Evolutionary conservation across 2,113 vertebrate species (phyloP), one percentile per base, ranked within the genome.

Genomic region (Taurulus bubalis): DNA sequence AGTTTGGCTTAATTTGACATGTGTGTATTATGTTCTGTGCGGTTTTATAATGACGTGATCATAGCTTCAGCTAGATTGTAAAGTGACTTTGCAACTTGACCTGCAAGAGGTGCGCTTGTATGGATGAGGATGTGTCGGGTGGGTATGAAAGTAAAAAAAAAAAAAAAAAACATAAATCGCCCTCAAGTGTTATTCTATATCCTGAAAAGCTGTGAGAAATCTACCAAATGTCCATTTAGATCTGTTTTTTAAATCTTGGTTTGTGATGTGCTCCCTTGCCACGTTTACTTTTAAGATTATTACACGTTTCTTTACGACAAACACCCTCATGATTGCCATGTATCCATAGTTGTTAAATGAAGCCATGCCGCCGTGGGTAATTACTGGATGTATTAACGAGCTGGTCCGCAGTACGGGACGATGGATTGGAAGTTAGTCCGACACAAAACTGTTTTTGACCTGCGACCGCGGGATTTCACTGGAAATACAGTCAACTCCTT

Each of bases 121-220:
- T 68, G 68, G 64, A 74, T 69, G 73, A 77, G 71, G 71, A 71
- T 30, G 80, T 75, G 87, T 38, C 56, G 78, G 81, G 66, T 53
- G 22, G 28, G 85, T 84, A 51, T 85, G 82, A 82, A 83, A 77
- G 72, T 53, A 59, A 30, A 11, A 11, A 63, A n/a, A 4, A 38
- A 60, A 45, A 32, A 77, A 71, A 74, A 20, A 14, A 8, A 36
- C 59, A 49, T 76, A 76, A 32, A 77, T 49, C 26, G 80, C 83
- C 86, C 87, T 84, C 63, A 89, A 94, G 90, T 93, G 87, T 93
- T 91, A 91, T 88, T 91, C 82, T 77, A 68, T 82, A 80, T 93
- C 82, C 89, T 89, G 70, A 90, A 87, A 93, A 94, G 93, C 93
- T 94, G 91, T 94, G 91, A 93, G 85, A 92, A 91, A 90, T 86